Percentiles rank a stretch among this genome's conserved stretches.
phyloP scores from a whole-genome alignment of 2,797 vertebrate genomes.

The Streptopelia turtur region DNA sequence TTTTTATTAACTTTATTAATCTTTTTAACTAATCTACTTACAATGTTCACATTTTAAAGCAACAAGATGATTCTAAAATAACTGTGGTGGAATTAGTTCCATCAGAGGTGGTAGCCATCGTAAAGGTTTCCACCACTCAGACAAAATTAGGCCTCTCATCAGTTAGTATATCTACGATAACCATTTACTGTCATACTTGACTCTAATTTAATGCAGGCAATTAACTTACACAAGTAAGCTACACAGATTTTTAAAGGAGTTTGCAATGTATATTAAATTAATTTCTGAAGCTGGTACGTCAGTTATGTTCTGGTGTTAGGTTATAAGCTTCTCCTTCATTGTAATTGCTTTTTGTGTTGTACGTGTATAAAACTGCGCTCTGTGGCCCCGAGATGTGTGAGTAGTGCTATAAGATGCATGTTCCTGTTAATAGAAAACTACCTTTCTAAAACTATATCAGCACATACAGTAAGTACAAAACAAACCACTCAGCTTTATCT shows the following conservation, averaged over 20 bases:
- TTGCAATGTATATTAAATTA: not conserved
- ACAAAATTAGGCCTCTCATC: not conserved
- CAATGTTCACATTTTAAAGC: not conserved
- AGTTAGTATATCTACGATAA: not conserved
- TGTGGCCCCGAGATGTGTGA: not conserved
- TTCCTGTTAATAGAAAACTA: not conserved
- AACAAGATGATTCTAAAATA: not conserved
- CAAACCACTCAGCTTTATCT: not conserved
- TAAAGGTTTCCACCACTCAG: not conserved
- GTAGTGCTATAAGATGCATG: not conserved
- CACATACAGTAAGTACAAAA: not conserved
- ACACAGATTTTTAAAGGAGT: not conserved
- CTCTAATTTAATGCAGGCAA: not conserved
- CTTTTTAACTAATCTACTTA: not conserved
- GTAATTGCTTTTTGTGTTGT: not conserved
- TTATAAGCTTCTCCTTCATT: not conserved
- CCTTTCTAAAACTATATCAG: not conserved
- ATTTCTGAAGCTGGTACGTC: not conserved
- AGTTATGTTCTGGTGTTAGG: not conserved
- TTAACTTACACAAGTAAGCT: not conserved
- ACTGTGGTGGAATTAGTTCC: not conserved
- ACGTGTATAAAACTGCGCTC: not conserved
- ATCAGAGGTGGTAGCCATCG: not conserved
- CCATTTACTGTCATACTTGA: not conserved
- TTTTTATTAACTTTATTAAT: constrained; percentile 21